Evolutionary conservation across 2,888 invertebrate species (phyloP).

Genomic region (Orgyia antiqua): DNA sequence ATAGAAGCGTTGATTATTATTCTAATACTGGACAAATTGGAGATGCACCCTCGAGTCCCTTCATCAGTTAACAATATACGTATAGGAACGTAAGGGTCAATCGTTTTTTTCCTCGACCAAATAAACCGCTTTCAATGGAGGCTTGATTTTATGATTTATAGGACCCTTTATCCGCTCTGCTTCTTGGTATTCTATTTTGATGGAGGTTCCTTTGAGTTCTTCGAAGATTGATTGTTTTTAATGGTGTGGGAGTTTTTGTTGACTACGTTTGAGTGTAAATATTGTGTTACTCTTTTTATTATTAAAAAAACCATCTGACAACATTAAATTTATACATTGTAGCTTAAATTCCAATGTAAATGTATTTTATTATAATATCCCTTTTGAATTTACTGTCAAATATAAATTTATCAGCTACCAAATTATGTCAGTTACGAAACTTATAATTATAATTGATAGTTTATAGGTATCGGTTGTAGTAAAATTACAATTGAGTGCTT

Average conservation of each 20-base stretch:
- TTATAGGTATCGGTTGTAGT: constrained; percentile 18
- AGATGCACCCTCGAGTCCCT: constrained; percentile 55
- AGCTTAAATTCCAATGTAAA: constrained; percentile 6
- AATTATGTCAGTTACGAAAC: constrained; percentile 19
- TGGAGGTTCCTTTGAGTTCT: constrained; percentile 70
- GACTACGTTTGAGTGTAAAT: constrained; percentile 62
- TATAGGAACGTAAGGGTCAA: constrained; percentile 52
- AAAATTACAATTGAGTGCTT: constrained; percentile 26
- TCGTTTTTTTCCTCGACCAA: constrained; percentile 53
- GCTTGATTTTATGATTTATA: constrained; percentile 78
- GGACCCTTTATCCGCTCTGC: constrained; percentile 65
- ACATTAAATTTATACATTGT: constrained; percentile 11
- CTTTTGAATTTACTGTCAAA: constrained; percentile 18
- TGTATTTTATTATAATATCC: constrained; percentile 9
- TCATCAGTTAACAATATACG: constrained; percentile 48
- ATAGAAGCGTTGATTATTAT: constrained; percentile 58
- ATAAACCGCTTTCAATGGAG: constrained; percentile 69
- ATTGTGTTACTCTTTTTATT: constrained; percentile 41
- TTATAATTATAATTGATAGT: constrained; percentile 31
- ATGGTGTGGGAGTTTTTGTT: constrained; percentile 70
- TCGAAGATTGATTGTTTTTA: constrained; percentile 74
- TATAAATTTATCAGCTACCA: constrained; percentile 21
- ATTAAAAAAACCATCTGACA: constrained; percentile 31
- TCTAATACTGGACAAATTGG: constrained; percentile 68
- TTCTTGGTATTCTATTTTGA: constrained; percentile 74